Base-by-base conservation (phyloP, 1,140 invertebrate species). In the Zophobas morio region DNA sequence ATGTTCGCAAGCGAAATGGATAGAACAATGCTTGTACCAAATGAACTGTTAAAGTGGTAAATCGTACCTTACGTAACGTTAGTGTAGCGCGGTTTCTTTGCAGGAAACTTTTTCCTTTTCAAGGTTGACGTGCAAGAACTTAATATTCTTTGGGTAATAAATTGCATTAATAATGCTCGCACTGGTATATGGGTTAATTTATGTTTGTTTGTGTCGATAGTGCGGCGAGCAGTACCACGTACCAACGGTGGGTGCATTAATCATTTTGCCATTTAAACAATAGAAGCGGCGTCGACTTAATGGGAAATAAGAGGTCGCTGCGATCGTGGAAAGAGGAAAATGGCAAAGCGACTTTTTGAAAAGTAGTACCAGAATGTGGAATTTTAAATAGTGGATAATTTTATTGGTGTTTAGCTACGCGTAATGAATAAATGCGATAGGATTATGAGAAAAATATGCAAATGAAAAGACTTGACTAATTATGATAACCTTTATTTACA, bases 1-100 rank as follows among this genome's bases (percentile, higher is more conserved):
- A 66, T 66, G 60, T 66, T 66, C 60, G 39, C 39, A 66, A 66
- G 60, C 32, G 60, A 66, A 66, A 66, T 66, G 60, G 60, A 66
- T 34, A 66, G 60, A 66, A 66, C 60, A 66, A 66, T 66, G 42
- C 37, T 66, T 4, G 37, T n/a, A 66, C 60, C 42, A 66, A 66
- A 66, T 66, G 60, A 66, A 66, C 60, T 66, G 60, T 66, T 66
- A 66, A 66, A 66, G 60, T 66, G 60, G 60, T 66, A 66, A 66
- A 66, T 66, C 60, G 37, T 20, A 40, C 1, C 60, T 66, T 66
- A 66, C 60, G 60, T 66, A 66, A 66, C 2, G 20, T 20, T 20
- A 20, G 20, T 20, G 20, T 20, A 66, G 33, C 60, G 60, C 60
- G 60, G 60, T 66, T 66, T 66, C 39, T 66, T 66, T 66, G 60